These are phyloP conservation scores for Parotia lawesii DNA, from an alignment of 2,113 vertebrate species.

Conservation along the genomic window DNA sequence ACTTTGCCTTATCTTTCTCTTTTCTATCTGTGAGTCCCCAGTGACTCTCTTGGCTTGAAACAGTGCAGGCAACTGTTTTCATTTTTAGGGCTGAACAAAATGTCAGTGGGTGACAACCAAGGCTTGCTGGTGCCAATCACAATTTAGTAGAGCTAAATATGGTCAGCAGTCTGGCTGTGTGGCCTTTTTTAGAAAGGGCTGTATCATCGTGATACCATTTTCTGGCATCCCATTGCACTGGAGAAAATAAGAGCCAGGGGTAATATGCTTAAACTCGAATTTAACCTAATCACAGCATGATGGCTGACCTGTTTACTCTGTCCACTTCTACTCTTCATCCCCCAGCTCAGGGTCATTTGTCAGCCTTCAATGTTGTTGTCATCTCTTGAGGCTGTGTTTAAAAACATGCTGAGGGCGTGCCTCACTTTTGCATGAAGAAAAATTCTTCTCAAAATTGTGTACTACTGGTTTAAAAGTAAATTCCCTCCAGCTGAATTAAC, in stretches of 20 bases:
- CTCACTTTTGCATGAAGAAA: neutral
- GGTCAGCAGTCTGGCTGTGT: neutral
- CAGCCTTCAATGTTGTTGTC: neutral
- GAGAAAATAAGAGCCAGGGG: neutral
- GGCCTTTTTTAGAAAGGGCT: constrained; percentile 59
- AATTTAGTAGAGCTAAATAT: constrained; percentile 53
- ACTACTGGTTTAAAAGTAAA: neutral
- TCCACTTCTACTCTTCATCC: neutral
- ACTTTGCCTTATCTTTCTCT: neutral
- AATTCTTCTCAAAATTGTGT: neutral
- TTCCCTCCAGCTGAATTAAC: neutral
- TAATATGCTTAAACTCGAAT: neutral
- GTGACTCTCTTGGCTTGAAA: neutral
- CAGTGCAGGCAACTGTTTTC: constrained; percentile 32
- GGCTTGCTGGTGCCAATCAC: constrained; percentile 22
- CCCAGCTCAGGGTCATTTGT: neutral
- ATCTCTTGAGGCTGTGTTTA: neutral
- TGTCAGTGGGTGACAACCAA: constrained; percentile 44
- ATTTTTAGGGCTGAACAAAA: constrained; percentile 46
- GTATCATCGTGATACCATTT: constrained; percentile 9
- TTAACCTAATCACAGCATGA: neutral
- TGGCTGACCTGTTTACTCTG: neutral
- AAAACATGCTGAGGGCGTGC: neutral
- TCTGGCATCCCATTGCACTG: neutral
- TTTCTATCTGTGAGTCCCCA: neutral